Percentiles rank a stretch among this genome's conserved stretches.
Evolutionary conservation across 2,888 invertebrate species (phyloP).

Genomic region (Atethmia centrago): DNA sequence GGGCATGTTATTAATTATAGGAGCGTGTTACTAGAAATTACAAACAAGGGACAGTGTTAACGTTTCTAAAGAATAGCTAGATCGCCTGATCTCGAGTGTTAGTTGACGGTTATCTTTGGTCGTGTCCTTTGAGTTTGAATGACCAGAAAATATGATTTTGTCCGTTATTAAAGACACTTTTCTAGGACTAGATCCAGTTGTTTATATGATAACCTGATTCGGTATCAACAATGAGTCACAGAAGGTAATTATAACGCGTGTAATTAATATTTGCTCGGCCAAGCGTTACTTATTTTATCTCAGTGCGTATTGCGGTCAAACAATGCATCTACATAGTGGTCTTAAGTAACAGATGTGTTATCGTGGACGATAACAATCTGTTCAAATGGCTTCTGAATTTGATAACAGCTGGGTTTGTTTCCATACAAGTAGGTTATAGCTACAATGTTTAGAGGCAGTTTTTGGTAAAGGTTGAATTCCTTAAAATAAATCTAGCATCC

Average conservation of each 20-base stretch:
- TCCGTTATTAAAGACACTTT: not conserved
- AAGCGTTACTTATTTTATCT: constrained; percentile 72
- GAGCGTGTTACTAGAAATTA: not conserved
- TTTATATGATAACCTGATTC: constrained; percentile 47
- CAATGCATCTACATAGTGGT: constrained; percentile 53
- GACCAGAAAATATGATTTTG: not conserved
- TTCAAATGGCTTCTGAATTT: constrained; percentile 18
- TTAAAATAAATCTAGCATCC: constrained; percentile 3
- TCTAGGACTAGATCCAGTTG: constrained; percentile 17
- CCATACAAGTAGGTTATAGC: not conserved
- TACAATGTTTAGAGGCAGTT: not conserved
- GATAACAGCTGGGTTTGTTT: constrained; percentile 15
- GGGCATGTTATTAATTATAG: not conserved
- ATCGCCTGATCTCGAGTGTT: not conserved
- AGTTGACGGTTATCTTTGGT: too few relatives aligned
- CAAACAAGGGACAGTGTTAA: too few relatives aligned
- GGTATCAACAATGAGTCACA: constrained; percentile 65
- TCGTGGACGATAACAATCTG: constrained; percentile 42
- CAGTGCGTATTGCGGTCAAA: constrained; percentile 72
- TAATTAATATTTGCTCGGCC: constrained; percentile 73
- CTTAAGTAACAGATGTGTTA: constrained; percentile 45
- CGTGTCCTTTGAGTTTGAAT: too few relatives aligned
- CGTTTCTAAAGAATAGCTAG: not conserved
- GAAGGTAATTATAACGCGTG: constrained; percentile 65
- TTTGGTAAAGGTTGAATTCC: not conserved